Evolutionary conservation across 2,888 invertebrate species (phyloP).

Genomic region (Tetranychus piercei): DNA sequence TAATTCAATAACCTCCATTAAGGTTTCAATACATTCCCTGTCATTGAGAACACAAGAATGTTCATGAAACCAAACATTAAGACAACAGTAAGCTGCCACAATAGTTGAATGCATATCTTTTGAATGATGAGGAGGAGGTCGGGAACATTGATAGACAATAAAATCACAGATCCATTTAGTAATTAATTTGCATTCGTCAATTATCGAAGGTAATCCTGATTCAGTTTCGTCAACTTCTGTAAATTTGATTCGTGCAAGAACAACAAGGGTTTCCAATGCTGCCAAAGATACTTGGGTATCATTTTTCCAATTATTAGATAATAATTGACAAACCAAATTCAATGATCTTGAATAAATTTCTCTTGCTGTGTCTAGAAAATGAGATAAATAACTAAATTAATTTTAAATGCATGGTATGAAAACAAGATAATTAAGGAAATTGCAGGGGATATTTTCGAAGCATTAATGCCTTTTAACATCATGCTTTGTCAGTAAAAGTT

Average conservation of each 20-base stretch:
- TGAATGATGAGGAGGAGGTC: conserved; percentile 79
- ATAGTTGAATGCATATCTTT: conserved; percentile 77
- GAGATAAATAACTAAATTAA: neutral
- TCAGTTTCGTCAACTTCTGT: conserved; percentile 31
- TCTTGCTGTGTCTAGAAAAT: conserved; percentile 52
- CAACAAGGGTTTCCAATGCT: conserved; percentile 72
- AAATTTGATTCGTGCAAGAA: conserved; percentile 70
- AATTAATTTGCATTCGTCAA: conserved; percentile 59
- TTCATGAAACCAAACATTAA: conserved; percentile 64
- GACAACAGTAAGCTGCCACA: conserved; percentile 46
- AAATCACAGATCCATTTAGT: conserved; percentile 98
- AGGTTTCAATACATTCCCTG: conserved; percentile 72
- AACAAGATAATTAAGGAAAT: no score
- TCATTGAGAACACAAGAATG: conserved; percentile 76
- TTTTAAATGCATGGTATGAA: neutral
- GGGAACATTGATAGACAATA: conserved; percentile 80
- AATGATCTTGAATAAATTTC: conserved; percentile 79
- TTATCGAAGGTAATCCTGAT: conserved; percentile 6
- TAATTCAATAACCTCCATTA: conserved; percentile 87
- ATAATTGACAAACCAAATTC: conserved; percentile 76
- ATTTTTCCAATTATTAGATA: conserved; percentile 88
- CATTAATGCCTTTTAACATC: no score
- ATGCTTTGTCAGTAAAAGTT: neutral
- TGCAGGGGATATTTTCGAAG: no score
- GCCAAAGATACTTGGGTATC: conserved; percentile 83